These are phyloP conservation scores for Hyles lineata DNA, from an alignment of 2,888 invertebrate species.

Conservation along the genomic window DNA sequence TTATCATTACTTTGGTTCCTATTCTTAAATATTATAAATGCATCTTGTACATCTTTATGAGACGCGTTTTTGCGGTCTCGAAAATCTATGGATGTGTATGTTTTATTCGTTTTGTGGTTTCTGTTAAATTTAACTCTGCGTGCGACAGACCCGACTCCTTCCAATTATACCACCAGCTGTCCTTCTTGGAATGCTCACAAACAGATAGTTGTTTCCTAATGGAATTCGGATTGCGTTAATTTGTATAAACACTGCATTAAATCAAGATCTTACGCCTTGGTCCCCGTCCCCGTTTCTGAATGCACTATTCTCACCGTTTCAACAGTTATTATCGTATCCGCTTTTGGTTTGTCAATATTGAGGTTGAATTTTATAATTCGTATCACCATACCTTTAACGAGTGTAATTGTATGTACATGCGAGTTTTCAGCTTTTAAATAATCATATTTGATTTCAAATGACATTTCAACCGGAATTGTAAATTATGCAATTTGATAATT, in stretches of 20 bases:
- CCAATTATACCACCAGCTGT: constrained; percentile 23
- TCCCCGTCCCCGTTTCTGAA: constrained; percentile 40
- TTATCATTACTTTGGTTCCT: too few relatives aligned
- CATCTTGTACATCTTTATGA: too few relatives aligned
- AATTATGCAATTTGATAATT: constrained; percentile 11
- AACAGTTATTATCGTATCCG: constrained; percentile 51
- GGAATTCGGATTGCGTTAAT: constrained; percentile 21
- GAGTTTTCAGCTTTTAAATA: neutral
- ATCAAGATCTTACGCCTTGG: constrained; percentile 24
- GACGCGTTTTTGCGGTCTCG: neutral
- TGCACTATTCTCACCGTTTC: constrained; percentile 48
- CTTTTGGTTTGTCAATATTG: constrained; percentile 48
- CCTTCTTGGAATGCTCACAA: constrained; percentile 18
- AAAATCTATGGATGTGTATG: neutral
- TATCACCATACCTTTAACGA: constrained; percentile 38
- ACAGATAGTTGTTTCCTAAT: constrained; percentile 21
- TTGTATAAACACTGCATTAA: constrained; percentile 26
- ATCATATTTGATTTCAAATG: neutral
- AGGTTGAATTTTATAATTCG: constrained; percentile 49
- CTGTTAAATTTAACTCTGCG: constrained; percentile 13
- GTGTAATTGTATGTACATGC: neutral
- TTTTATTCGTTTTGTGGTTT: constrained; percentile 17
- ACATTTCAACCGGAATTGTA: neutral
- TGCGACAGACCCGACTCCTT: neutral
- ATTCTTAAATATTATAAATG: too few relatives aligned